Evolutionary conservation across 1,140 invertebrate species (phyloP), one percentile per base, ranked within the genome.

Genomic region (Drosophila fuyamai): DNA sequence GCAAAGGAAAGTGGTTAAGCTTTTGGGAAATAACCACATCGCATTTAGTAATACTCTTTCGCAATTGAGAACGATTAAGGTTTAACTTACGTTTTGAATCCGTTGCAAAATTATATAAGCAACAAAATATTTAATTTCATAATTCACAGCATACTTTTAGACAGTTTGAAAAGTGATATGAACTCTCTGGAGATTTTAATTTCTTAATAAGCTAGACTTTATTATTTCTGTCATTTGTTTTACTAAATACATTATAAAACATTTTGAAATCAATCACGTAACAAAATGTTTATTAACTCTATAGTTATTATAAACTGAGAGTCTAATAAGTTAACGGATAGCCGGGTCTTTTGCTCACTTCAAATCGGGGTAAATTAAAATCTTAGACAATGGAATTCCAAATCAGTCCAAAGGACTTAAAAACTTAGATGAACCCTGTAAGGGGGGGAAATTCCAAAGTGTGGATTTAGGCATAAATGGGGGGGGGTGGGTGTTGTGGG

Each of bases 341-440:
- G 44, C 9, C 14, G 43, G 23, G 29, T 5, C 4, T 13, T 7
- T 6, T 4, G 32, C 14, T 14, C 50, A 36, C 32, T 29, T 57
- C 9, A 57, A 23, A 14, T 48, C 16, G 6, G 13, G 48, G 23
- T 40, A 47, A 65, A 66, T 48, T 63, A 65, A 65, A 65, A 38
- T 46, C 23, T 43, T 7, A 66, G 59, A 23, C 62, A 63, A 48
- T 40, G 43, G 44, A 29, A 65, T 40, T 32, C 5, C 9, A 13
- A 13, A 29, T 41, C 13, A 12, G 16, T 16, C 29, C 36, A 12
- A 27, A 2, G 10, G 35, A 9, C 10, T 13, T 32, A n/a, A 60
- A 40, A 66, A 63, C 43, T 63, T 23, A 6, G 12, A 35, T 36
- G 2, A 32, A 36, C 9, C n/a, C 29, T 4, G 18, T 9, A n/a